These are phyloP conservation scores for Hyposoter dolosus DNA, from an alignment of 2,888 invertebrate species.

Conservation along the genomic window DNA sequence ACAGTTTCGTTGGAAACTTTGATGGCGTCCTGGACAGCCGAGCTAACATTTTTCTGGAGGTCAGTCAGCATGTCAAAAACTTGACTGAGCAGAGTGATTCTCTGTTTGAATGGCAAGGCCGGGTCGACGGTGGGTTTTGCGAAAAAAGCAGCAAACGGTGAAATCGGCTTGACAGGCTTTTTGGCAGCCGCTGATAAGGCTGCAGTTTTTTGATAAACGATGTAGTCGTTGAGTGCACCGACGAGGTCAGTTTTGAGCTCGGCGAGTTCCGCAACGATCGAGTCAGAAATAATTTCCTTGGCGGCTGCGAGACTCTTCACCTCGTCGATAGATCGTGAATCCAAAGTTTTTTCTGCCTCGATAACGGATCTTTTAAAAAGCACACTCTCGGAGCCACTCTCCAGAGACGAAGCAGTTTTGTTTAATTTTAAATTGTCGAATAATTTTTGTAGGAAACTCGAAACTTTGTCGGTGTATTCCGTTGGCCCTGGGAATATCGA, in stretches of 20 bases:
- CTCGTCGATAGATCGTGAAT: conserved; percentile 76
- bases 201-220: conserved; percentile 76
- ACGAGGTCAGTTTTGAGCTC: conserved; percentile 79
- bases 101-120: conserved; percentile 79
- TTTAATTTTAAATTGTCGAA: conserved; percentile 78
- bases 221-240: conserved; percentile 78
- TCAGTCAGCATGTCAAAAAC: conserved; percentile 82
- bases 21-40: conserved; percentile 72
- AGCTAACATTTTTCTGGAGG: conserved; percentile 79
- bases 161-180: conserved; percentile 66
- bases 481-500: conserved; percentile 76
- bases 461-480: conserved; percentile 80
- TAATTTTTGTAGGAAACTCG: conserved; percentile 78
- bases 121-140: conserved; percentile 75
- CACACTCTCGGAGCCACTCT: conserved; percentile 39
- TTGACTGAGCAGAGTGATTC: conserved; percentile 79
- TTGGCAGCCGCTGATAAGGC: conserved; percentile 67
- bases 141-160: conserved; percentile 75
- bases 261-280: conserved; percentile 78
- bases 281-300: conserved; percentile 79
- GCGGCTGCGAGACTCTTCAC: conserved; percentile 76
- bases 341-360: conserved; percentile 60
- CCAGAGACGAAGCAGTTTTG: conserved; percentile 59
- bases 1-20: conserved; percentile 57
- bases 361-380: conserved; percentile 64